Percentiles rank a stretch among this genome's conserved stretches.
Evolutionary conservation across 2,888 invertebrate species (phyloP).

Genomic region (Oxycera nigricornis): DNA sequence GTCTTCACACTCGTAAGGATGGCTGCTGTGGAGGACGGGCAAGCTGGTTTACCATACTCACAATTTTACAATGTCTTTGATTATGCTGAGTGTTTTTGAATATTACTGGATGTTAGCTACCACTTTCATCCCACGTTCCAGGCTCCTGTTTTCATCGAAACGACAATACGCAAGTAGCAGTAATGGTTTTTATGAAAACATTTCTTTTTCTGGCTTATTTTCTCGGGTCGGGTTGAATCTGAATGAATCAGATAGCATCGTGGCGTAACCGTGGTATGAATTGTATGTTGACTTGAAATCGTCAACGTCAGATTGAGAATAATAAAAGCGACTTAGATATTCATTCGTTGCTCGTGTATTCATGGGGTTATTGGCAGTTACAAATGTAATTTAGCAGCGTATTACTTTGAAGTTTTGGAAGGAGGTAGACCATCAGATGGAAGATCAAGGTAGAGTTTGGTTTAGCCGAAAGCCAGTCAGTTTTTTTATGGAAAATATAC

Average conservation of each 20-base stretch:
- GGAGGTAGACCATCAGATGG: too few relatives aligned
- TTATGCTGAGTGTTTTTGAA: slow-evolving; percentile 26
- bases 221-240: too few relatives aligned
- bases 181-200: too few relatives aligned
- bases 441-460: too few relatives aligned
- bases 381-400: too few relatives aligned
- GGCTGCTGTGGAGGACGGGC: background rate
- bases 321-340: background rate
- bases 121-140: background rate
- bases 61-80: slow-evolving; percentile 19
- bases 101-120: background rate
- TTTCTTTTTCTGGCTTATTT: background rate
- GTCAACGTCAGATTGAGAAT: background rate
- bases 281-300: background rate
- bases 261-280: too few relatives aligned
- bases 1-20: background rate
- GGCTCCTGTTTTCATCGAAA: background rate
- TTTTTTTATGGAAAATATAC: too few relatives aligned
- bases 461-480: too few relatives aligned
- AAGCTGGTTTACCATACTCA: slow-evolving; percentile 15
- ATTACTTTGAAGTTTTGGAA: too few relatives aligned
- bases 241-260: too few relatives aligned
- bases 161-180: background rate
- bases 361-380: background rate
- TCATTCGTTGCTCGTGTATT: background rate